A percentile compares a stretch with the other conserved stretches of the same genome.
phyloP scores from a whole-genome alignment of 1,140 invertebrate species.

The Drosophila ercepeae region DNA sequence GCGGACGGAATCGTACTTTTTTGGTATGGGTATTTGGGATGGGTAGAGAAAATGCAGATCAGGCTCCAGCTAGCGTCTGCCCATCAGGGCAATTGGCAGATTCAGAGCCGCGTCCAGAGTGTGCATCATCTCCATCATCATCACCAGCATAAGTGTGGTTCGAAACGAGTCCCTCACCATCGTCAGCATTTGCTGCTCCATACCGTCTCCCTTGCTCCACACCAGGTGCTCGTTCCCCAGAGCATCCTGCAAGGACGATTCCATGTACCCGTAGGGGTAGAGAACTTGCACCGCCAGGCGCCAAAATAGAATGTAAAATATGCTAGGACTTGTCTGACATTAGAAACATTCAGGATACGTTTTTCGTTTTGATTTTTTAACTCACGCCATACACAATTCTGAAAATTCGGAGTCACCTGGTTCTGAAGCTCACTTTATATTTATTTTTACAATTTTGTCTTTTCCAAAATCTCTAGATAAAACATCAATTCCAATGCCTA shows the following conservation, averaged over 20 bases:
- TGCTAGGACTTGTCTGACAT: constrained; percentile 19
- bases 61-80: neutral
- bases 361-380: neutral
- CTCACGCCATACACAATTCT: neutral
- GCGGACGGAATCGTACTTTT: neutral
- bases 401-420: neutral
- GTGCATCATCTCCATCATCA: constrained; percentile 31
- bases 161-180: constrained; percentile 6
- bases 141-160: constrained; percentile 5
- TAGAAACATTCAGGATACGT: neutral
- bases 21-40: too few species aligned
- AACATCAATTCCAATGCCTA: neutral
- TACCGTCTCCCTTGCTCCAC: constrained; percentile 17
- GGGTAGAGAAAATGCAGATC: neutral
- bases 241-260: constrained; percentile 22
- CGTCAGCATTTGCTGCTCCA: neutral
- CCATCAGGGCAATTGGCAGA: neutral
- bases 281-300: constrained; percentile 28
- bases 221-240: constrained; percentile 24
- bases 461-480: neutral
- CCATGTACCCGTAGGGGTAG: constrained; percentile 28
- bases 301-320: constrained; percentile 40
- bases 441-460: neutral
- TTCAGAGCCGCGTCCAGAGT: neutral
- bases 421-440: neutral